phyloP scores from a whole-genome alignment of 2,888 invertebrate species.

The Lithophane leautieri region DNA sequence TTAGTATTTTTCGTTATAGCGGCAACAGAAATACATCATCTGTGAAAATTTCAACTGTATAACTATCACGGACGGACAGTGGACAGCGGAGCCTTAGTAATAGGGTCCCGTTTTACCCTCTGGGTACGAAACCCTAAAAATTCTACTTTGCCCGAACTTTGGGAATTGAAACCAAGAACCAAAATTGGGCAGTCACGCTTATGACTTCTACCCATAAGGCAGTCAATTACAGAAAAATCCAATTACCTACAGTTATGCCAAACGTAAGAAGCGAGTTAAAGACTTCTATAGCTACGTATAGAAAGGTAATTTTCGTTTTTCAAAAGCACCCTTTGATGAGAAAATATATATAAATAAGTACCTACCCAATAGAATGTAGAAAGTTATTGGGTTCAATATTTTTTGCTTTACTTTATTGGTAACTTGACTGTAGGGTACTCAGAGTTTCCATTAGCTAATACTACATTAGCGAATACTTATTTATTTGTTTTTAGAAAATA shows the following conservation, averaged over 20 bases:
- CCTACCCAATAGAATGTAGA: background rate
- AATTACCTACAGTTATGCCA: conserved; percentile 28
- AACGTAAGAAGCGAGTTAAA: conserved; percentile 23
- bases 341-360: background rate
- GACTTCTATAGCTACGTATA: conserved; percentile 1
- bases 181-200: background rate
- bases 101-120: too few relatives aligned
- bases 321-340: conserved; percentile 22
- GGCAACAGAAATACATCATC: too few relatives aligned
- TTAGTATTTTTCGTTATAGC: too few relatives aligned
- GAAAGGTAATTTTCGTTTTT: conserved; percentile 39
- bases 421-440: background rate
- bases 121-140: too few relatives aligned
- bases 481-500: background rate
- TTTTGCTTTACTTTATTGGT: conserved; percentile 14
- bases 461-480: background rate
- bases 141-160: background rate
- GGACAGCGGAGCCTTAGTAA: too few relatives aligned
- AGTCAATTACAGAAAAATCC: conserved; percentile 28
- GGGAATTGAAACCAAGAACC: background rate
- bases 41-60: too few relatives aligned
- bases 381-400: background rate
- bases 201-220: background rate
- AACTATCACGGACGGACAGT: too few relatives aligned
- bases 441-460: background rate